Percentiles rank a stretch among this genome's conserved stretches.
These are phyloP conservation scores for Muscina levida DNA, from an alignment of 2,888 invertebrate species.

Conservation along the genomic window DNA sequence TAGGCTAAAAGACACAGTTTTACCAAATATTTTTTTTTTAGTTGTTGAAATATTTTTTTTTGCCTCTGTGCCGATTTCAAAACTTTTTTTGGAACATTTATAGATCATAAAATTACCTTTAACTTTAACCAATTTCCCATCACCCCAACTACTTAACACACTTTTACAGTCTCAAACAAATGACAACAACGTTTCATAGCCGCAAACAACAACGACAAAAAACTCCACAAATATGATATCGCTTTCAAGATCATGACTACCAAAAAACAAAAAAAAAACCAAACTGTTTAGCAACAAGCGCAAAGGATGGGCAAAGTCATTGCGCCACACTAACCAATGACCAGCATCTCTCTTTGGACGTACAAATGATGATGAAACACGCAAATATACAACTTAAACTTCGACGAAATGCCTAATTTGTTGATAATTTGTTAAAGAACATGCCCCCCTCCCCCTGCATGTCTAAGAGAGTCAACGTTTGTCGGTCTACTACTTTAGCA, in stretches of 20 bases:
- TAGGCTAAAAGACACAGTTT: no score
- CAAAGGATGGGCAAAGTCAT: neutral
- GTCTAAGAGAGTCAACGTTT: no score
- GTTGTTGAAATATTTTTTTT: no score
- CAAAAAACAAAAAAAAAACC: neutral
- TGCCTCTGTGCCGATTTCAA: no score
- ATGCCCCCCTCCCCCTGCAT: neutral
- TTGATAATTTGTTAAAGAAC: constrained; percentile 77
- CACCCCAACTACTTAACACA: neutral
- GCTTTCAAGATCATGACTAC: constrained; percentile 37
- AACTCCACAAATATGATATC: constrained; percentile 54
- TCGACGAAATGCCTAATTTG: constrained; percentile 72
- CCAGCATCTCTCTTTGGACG: no score
- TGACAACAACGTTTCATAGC: constrained; percentile 19
- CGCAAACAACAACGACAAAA: neutral
- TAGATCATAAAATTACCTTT: no score
- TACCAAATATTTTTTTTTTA: no score
- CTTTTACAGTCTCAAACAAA: neutral
- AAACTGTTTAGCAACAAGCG: constrained; percentile 16
- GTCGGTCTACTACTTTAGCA: no score
- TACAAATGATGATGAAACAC: constrained; percentile 74
- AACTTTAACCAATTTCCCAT: neutral
- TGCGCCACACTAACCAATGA: neutral
- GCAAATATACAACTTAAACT: constrained; percentile 70
- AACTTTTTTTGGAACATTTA: no score